Percentiles rank a stretch among this genome's conserved stretches.
phyloP scores from a whole-genome alignment of 2,113 vertebrate genomes.

The Pogona vitticeps region DNA sequence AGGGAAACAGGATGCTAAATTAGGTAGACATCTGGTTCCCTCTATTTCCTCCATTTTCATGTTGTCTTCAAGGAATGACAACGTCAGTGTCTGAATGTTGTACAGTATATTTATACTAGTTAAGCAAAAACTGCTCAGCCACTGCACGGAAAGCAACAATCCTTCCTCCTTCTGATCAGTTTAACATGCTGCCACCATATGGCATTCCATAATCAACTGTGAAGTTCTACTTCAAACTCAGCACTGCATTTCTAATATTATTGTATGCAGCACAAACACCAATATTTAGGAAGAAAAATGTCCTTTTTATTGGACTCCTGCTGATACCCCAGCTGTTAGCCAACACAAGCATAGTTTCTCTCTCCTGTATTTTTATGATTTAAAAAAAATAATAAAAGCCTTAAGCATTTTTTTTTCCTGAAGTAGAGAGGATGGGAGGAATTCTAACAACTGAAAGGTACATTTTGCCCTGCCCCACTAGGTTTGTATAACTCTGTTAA shows the following conservation, averaged over 20 bases:
- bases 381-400: slow-evolving; percentile 72
- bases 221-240: slow-evolving; percentile 68
- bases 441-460: slow-evolving; percentile 74
- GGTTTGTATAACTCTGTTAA: slow-evolving; percentile 87
- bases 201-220: slow-evolving; percentile 62
- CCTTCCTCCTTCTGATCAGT: slow-evolving; percentile 55
- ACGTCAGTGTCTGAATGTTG: slow-evolving; percentile 27
- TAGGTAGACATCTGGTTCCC: neutral
- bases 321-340: slow-evolving; percentile 69
- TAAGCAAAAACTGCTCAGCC: slow-evolving; percentile 36
- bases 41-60: neutral
- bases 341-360: slow-evolving; percentile 42
- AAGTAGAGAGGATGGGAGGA: slow-evolving; percentile 48
- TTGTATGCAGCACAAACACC: slow-evolving; percentile 61
- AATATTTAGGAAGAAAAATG: slow-evolving; percentile 67
- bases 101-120: slow-evolving; percentile 51
- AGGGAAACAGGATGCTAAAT: neutral
- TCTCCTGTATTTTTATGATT: slow-evolving; percentile 43
- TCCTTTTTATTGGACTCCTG: slow-evolving; percentile 70
- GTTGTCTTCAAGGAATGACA: slow-evolving; percentile 22
- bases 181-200: slow-evolving; percentile 64
- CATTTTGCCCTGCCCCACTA: slow-evolving; percentile 86
- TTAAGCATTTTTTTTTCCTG: slow-evolving; percentile 65
- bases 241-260: slow-evolving; percentile 58
- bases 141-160: slow-evolving; percentile 44